Base-by-base conservation (phyloP, 1,140 invertebrate genomes). In the Zaprionus taronus region DNA sequence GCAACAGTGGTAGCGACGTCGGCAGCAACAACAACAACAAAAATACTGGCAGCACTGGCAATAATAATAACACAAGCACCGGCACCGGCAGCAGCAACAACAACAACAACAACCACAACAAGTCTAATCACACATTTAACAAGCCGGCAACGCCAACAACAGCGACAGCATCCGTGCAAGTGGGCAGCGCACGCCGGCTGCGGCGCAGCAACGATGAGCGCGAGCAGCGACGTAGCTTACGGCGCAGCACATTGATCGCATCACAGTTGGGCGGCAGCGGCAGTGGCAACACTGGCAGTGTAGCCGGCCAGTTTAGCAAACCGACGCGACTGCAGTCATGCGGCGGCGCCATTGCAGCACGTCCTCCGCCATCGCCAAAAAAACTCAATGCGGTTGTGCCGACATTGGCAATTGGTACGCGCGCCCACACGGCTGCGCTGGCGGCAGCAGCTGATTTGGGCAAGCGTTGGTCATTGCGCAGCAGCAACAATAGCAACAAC, bases 301-400 rank as follows among this genome's bases (percentile, higher is more conserved):
- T 20, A 22, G 34, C 5, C 24, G 49, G 44, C 12, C 70, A 64
- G n/a, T 91, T 73, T 9, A 73, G 77, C 61, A 87, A 91, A 15
- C 53, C 89, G 1, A 79, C 76, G 1, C 74, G 89, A 2, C 57
- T 78, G 44, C 89, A 91, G 26, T 74, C 81, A 31, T 76, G 81
- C 62, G 75, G 68, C 31, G 82, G 80, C 24, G 74, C 58, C 24
- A 85, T 91, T 22, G 72, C 87, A 6, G 80, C 84, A 4, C 62
- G 91, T 1, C 87, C 91, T 9, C 86, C 86, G 17, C 87, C 91
- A 0, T 89, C 91, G 22, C 82, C 91, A 6, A 92, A 92, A 41
- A 90, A 91, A 26, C 51, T 90, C 0, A 80, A 90, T 44, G 53
- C 73, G 0, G 77, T 61, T 0, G 76, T 81, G 34, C 79, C 85